A percentile compares a stretch with the other conserved stretches of the same genome.
Conservation (phyloP, 2,797 vertebrate genomes). For the Tadarida brasiliensis region DNA sequence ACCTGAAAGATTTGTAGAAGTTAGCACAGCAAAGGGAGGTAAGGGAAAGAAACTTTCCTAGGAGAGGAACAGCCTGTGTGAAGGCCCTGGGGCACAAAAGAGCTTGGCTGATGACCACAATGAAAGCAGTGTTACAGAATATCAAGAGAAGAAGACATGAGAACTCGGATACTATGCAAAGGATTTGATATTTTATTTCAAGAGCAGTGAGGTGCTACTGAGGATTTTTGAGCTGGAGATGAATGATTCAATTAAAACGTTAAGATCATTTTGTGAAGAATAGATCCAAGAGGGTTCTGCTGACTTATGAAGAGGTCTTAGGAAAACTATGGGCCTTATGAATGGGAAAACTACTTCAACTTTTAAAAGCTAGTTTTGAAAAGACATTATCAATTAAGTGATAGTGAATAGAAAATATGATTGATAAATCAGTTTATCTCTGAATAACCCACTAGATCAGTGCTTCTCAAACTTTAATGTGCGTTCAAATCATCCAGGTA, state of each 20-base stretch:
- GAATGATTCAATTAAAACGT: slow-evolving; percentile 47
- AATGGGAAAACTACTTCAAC: not conserved
- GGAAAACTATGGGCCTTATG: slow-evolving; percentile 35
- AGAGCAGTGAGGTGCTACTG: not conserved
- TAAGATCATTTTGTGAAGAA: not conserved
- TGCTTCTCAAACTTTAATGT: slow-evolving; percentile 50
- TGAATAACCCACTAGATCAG: slow-evolving; percentile 33
- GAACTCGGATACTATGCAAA: not conserved
- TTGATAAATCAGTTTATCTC: not conserved
- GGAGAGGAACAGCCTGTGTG: not conserved
- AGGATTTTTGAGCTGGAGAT: not conserved
- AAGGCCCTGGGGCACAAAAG: not conserved
- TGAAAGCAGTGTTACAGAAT: not conserved
- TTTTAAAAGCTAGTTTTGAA: slow-evolving; percentile 56
- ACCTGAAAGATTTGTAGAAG: not conserved
- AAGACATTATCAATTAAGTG: slow-evolving; percentile 49
- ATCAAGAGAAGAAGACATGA: not conserved
- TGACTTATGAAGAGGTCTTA: slow-evolving; percentile 40
- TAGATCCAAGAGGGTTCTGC: not conserved
- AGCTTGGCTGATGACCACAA: not conserved
- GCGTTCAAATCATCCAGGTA: slow-evolving; percentile 2
- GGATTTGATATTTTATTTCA: slow-evolving; percentile 37
- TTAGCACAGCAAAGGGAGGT: slow-evolving; percentile 14
- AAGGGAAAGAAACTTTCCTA: not conserved
- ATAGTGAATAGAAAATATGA: slow-evolving; percentile 7